These are phyloP conservation scores for Podabrus alpinus DNA, from an alignment of 2,888 invertebrate genomes.

Conservation along the genomic window DNA sequence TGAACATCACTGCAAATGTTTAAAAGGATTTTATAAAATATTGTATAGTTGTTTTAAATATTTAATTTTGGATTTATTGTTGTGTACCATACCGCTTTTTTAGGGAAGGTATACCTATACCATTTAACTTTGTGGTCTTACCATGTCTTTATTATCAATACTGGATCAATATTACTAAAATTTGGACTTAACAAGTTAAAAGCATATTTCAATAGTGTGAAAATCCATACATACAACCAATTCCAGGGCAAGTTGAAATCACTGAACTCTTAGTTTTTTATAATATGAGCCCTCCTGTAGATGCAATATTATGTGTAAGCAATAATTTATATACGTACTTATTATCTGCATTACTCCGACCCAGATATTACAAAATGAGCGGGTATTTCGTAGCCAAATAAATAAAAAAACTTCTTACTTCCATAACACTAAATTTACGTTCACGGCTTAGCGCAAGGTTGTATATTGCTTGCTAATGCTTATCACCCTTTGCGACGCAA, in stretches of 20 bases:
- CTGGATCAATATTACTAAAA: too few species aligned
- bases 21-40: not conserved
- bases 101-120: not conserved
- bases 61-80: not conserved
- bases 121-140: too few species aligned
- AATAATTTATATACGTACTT: too few species aligned
- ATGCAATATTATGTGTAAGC: not conserved
- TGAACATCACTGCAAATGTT: not conserved
- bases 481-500: constrained; percentile 4
- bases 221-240: too few species aligned
- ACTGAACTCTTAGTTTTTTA: not conserved
- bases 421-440: not conserved
- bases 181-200: too few species aligned
- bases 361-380: not conserved
- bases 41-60: not conserved
- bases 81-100: not conserved
- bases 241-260: not conserved
- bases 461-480: not conserved
- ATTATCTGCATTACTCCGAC: too few species aligned
- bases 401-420: not conserved
- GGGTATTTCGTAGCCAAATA: not conserved
- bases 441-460: not conserved
- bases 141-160: too few species aligned
- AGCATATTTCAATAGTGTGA: too few species aligned
- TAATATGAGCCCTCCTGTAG: not conserved